phyloP scores from a whole-genome alignment of 1,140 invertebrate species.

The Pachyrhynchus sulphureomaculatus region DNA sequence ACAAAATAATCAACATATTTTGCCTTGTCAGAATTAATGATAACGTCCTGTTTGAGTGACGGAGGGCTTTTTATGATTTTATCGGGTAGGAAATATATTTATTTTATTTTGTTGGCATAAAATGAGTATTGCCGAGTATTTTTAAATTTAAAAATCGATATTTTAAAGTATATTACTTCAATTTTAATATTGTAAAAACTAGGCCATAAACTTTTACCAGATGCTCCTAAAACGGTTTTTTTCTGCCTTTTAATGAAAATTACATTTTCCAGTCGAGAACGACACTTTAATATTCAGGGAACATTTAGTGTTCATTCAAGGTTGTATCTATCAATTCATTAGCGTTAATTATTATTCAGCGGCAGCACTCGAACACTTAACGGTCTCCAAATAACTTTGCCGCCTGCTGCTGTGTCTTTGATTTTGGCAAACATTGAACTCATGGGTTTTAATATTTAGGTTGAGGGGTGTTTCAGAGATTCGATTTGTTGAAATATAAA shows the following conservation, averaged over 20 bases:
- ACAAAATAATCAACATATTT: constrained; percentile 7
- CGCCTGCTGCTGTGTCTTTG: constrained; percentile 28
- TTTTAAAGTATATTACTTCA: no score
- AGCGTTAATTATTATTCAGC: constrained; percentile 32
- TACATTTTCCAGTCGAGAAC: background rate
- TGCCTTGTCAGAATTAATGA: background rate
- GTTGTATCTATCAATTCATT: constrained; percentile 23
- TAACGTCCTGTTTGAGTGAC: background rate
- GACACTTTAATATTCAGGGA: constrained; percentile 2
- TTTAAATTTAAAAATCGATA: no score
- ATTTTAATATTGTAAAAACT: no score
- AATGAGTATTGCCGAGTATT: no score
- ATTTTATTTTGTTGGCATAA: no score
- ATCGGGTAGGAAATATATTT: no score
- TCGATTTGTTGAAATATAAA: background rate
- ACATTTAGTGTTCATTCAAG: constrained; percentile 21
- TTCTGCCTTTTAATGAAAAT: constrained; percentile 5
- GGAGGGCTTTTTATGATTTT: background rate
- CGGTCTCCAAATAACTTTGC: constrained; percentile 27
- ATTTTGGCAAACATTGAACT: constrained; percentile 23
- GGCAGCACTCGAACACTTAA: constrained; percentile 28
- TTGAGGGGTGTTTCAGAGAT: background rate
- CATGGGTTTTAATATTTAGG: constrained; percentile 13
- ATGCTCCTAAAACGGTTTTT: no score
- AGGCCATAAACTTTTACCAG: no score